Evolutionary conservation across 2,113 vertebrate species (phyloP).

Genomic region (Sinosuthora webbiana): DNA sequence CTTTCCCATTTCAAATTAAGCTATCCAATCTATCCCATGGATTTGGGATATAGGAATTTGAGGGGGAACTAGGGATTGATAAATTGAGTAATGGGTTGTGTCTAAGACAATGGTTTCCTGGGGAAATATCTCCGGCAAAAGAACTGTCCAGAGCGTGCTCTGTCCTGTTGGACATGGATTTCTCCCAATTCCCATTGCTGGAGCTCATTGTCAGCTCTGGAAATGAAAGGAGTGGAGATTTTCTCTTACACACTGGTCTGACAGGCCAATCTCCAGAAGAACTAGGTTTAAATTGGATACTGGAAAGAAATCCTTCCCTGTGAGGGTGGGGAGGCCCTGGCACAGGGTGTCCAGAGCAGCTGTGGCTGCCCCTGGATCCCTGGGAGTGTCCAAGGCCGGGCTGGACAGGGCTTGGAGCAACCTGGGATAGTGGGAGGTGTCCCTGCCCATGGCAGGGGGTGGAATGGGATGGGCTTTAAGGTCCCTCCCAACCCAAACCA

Average conservation of each 20-base stretch:
- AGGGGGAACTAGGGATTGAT: neutral
- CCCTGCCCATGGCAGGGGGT: neutral
- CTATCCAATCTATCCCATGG: neutral
- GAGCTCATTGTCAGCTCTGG: neutral
- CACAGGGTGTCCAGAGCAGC: neutral
- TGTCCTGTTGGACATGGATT: neutral
- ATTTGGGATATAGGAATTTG: neutral
- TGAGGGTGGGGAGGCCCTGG: accelerated
- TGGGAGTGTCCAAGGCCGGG: neutral
- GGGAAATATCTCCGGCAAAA: neutral
- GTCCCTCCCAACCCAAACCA: neutral
- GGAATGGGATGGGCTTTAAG: accelerated
- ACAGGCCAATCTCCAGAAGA: neutral
- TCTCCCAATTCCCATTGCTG: neutral
- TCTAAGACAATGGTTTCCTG: neutral
- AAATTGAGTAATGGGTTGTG: neutral
- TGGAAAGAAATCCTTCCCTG: neutral
- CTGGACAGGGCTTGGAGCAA: accelerated
- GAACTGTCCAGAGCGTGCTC: neutral
- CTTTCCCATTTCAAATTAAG: neutral
- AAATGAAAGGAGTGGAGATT: neutral
- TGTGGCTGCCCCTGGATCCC: neutral
- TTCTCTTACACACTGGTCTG: neutral
- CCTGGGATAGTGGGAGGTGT: accelerated
- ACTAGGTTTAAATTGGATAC: neutral